A percentile compares a stretch with the other conserved stretches of the same genome.
These are phyloP conservation scores for Pollenia griseotomentosa DNA, from an alignment of 2,888 invertebrate genomes.

Conservation along the genomic window DNA sequence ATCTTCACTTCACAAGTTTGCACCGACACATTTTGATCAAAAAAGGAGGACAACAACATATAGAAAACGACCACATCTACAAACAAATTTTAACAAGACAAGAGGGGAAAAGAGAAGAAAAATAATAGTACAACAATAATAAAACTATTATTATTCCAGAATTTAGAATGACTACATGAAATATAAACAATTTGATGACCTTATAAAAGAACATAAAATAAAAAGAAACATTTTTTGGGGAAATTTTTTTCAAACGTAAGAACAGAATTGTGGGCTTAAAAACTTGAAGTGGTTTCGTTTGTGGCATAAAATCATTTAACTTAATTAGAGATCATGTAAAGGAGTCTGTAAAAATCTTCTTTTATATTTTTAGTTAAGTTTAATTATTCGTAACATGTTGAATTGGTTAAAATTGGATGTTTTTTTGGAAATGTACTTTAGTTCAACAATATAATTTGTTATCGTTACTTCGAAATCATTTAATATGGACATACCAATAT, in stretches of 20 bases:
- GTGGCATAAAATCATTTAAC: background rate
- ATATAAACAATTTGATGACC: conserved; percentile 2
- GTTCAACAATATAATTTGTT: no score
- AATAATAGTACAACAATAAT: background rate
- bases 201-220: background rate
- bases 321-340: background rate
- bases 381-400: no score
- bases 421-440: no score
- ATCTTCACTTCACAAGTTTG: background rate
- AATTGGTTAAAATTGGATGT: no score
- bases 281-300: conserved; percentile 9
- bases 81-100: background rate
- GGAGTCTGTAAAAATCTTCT: background rate
- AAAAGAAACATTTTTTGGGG: background rate
- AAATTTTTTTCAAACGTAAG: background rate
- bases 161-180: background rate
- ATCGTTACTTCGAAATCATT: no score
- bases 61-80: background rate
- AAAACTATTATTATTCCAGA: background rate
- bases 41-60: background rate
- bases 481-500: no score
- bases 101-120: background rate
- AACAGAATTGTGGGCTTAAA: background rate
- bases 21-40: conserved; percentile 27
- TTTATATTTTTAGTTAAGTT: background rate